Base-by-base conservation (phyloP, 2,113 vertebrate species). In the Onychorhynchus coronatus region DNA sequence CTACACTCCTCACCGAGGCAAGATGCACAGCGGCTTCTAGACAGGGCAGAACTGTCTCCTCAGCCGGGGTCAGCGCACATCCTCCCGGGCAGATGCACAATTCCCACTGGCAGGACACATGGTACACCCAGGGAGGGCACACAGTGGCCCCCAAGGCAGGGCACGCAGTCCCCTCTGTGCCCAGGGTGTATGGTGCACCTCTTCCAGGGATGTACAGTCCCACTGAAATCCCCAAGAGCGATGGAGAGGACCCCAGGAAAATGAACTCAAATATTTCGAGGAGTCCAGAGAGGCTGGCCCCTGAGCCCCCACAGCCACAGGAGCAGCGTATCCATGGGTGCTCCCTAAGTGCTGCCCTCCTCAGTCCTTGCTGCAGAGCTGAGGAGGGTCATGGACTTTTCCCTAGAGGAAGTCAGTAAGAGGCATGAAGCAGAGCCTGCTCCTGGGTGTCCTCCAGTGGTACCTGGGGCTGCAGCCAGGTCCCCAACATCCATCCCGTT, bases 371-470 rank as follows among this genome's bases (percentile, higher is more conserved):
- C 76, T 70, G 56, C 49, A 65, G 35, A 79, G 25, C 35, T 15
- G 20, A 22, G 21, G 11, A 21, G 11, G 2, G 7, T 8, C 68
- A 14, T 27, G 9, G 39, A 11, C 6, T 78, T 72, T 46, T 23
- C 5, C 11, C 37, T 6, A 4, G 5, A 4, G 23, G 8, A 37
- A 35, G 8, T 46, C 71, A 59, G 14, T 17, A 19, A 49, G 22
- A 37, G 16, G 5, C 12, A 24, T 31, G 22, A 35, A n/a, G 52
- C 62, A 92, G 31, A 63, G 20, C 33, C 33, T 0, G 0, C 25
- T 71, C 9, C 13, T 52, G 22, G 11, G 6, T n/a, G 13, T 28
- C 21, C 6, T 47, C 28, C 0, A 0, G 0, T 9, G 8, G 8
- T 27, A 37, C 12, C 8, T n/a, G 27, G 33, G 33, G 7, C 55